Evolutionary conservation across 2,888 invertebrate species (phyloP), one percentile per base, ranked within the genome.

Genomic region (Drosophila prostipennis): DNA sequence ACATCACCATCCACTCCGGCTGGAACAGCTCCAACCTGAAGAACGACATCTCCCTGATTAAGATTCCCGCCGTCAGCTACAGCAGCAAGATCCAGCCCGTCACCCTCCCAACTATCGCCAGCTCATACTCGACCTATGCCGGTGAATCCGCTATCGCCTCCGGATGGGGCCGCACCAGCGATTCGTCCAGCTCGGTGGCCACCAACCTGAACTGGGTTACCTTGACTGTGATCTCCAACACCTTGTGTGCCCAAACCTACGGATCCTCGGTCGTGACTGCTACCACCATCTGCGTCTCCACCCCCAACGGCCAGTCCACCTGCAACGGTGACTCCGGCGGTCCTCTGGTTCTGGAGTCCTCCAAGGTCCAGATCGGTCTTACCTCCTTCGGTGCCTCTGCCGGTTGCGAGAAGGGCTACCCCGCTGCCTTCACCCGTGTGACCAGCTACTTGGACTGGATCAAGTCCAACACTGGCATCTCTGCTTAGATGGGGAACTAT

Each of bases 311-410:
- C 3, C 16, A 51, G 3, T 91, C 90, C 52, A 88, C 89, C 49
- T 91, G 91, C 79, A 78, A 84, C 39, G 91, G 91, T 43, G 91
- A 91, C 72, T 91, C 91, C 16, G 91, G 91, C 26, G 91, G 91
- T 48, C 91, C 91, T 65, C 74, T 91, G 72, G 79, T 87, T 3
- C 49, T 76, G 8, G 10, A 42, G 1, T 46, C 45, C 5, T 29
- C 0, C 19, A 54, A 57, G 3, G n/a, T 68, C 0, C 79, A 81
- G 67, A 29, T 91, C 51, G 91, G 91, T 74, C 26, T 88, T 8
- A 89, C 90, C 32, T 91, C 91, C 2, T 91, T 86, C 68, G 91
- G 89, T 54, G 68, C 83, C 6, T 6, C 64, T 36, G 77, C 63
- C 14, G 90, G 91, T 52, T 91, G 91, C 73, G 69, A 72, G 52